Conservation (phyloP, 1,140 invertebrate genomes). For the Drosophila varians region DNA sequence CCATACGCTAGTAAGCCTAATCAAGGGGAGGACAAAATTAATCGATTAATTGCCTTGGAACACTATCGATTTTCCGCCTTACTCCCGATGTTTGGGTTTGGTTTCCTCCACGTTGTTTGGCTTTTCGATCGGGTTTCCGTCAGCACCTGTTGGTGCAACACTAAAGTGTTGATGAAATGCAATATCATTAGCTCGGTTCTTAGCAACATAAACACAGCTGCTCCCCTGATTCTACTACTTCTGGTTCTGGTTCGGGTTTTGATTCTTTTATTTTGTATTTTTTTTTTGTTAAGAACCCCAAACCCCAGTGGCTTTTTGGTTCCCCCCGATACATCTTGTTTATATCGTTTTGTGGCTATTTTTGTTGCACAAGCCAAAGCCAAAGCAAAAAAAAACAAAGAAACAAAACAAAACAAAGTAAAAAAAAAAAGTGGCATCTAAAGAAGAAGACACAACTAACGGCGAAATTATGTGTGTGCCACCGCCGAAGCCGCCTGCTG, state of each 20-base stretch:
- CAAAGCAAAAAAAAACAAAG: constrained; percentile 3
- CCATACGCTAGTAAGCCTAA: constrained; percentile 12
- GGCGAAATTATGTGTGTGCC: constrained; percentile 37
- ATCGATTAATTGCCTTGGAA: background rate
- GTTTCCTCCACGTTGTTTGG: no score
- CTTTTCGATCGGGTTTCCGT: background rate
- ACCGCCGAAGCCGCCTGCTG: constrained; percentile 12
- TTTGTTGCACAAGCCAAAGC: constrained; percentile 22
- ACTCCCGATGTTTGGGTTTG: no score
- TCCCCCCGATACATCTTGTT: constrained; percentile 11
- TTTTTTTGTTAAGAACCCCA: background rate
- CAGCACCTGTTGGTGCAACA: background rate
- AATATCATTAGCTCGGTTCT: constrained; percentile 1
- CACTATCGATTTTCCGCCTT: no score
- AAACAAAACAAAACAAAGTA: no score
- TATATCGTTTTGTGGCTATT: constrained; percentile 31
- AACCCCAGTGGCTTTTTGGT: background rate
- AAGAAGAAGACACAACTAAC: constrained; percentile 3
- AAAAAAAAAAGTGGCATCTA: background rate
- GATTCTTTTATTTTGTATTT: background rate
- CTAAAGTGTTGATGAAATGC: background rate
- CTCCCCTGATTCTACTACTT: no score
- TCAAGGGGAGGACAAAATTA: no score
- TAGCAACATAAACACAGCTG: constrained; percentile 1
- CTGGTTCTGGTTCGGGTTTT: no score